Percentiles rank a stretch among this genome's conserved stretches.
phyloP scores from a whole-genome alignment of 2,888 invertebrate species.

The Lampropteryx suffumata region DNA sequence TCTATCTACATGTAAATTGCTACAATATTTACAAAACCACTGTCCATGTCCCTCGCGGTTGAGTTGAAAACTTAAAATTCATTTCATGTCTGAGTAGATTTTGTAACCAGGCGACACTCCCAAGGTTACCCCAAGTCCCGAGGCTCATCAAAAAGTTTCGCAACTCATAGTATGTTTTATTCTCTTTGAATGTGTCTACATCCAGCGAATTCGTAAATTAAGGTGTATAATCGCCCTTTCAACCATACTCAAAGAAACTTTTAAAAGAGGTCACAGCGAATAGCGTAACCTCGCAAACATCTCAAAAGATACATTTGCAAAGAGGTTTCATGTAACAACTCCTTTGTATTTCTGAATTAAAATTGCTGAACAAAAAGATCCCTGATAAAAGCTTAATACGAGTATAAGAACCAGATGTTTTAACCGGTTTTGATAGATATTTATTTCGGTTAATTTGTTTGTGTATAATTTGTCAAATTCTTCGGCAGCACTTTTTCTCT shows the following conservation, averaged over 20 bases:
- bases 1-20: too few relatives aligned
- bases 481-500: too few relatives aligned
- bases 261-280: constrained; percentile 25
- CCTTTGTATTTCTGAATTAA: constrained; percentile 5
- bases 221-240: constrained; percentile 12
- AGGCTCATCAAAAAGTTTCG: constrained; percentile 23
- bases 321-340: constrained; percentile 3
- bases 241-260: constrained; percentile 13
- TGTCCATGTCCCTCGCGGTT: constrained; percentile 5
- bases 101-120: constrained; percentile 24
- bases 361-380: neutral
- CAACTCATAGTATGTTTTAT: constrained; percentile 24
- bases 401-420: neutral
- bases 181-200: constrained; percentile 15
- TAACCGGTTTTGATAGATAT: neutral
- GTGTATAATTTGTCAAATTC: too few relatives aligned
- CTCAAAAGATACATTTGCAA: constrained; percentile 27
- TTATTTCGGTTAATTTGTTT: too few relatives aligned
- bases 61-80: constrained; percentile 5
- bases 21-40: too few relatives aligned
- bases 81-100: too few relatives aligned
- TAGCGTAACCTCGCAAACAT: constrained; percentile 9
- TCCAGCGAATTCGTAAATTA: constrained; percentile 12
- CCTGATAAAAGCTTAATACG: neutral
- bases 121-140: constrained; percentile 13